phyloP scores from a whole-genome alignment of 2,113 vertebrate species.

The Elephas maximus region DNA sequence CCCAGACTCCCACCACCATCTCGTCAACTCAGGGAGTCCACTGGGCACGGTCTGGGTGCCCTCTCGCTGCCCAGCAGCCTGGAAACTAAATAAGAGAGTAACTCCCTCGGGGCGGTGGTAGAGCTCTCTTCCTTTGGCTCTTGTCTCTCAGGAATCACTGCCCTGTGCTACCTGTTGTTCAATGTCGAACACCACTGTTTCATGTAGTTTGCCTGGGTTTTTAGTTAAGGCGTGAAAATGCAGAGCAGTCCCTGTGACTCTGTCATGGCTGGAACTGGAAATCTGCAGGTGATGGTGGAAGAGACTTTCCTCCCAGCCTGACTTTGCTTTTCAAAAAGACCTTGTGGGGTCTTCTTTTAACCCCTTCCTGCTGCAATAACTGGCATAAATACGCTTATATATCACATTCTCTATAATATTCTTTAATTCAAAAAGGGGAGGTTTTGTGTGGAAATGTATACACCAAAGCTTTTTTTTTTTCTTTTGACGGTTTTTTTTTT shows the following conservation, averaged over 20 bases:
- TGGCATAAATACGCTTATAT: background rate
- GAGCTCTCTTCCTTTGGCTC: background rate
- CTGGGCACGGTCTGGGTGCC: background rate
- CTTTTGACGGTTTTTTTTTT: too few species aligned
- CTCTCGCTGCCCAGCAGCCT: background rate
- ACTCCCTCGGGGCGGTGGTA: background rate
- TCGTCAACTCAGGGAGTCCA: background rate
- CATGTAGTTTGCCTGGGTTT: background rate
- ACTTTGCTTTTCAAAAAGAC: background rate
- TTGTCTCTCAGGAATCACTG: background rate
- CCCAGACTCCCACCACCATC: too few species aligned
- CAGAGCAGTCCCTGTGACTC: background rate
- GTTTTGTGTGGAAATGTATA: background rate
- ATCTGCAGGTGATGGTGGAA: background rate
- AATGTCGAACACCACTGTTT: background rate
- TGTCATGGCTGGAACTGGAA: background rate
- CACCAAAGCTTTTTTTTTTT: too few species aligned
- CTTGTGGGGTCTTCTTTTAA: background rate
- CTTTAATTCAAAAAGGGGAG: background rate
- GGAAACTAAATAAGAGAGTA: background rate
- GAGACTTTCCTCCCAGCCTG: background rate
- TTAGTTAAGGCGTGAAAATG: background rate
- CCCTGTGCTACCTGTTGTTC: background rate
- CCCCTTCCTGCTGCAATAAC: background rate
- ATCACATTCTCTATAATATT: background rate